Evolutionary conservation across 1,140 invertebrate species (phyloP).

Genomic region (Orius insidiosus): DNA sequence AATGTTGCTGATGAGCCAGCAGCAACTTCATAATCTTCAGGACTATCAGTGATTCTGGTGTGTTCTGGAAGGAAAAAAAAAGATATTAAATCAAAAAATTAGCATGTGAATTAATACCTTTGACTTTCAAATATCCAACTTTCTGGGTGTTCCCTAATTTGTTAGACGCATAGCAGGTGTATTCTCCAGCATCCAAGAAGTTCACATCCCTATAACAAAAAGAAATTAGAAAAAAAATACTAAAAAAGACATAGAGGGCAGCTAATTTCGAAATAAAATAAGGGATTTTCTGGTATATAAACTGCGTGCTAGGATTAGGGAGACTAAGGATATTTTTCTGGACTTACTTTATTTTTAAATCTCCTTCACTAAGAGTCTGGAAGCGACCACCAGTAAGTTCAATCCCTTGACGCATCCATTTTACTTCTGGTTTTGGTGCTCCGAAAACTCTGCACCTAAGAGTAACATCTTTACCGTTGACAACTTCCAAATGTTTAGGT

Average conservation of each 20-base stretch:
- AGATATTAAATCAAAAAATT: neutral
- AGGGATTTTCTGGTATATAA: too few relatives aligned
- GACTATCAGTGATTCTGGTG: constrained; percentile 67
- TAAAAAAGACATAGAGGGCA: too few relatives aligned
- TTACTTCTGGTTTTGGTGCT: constrained; percentile 84
- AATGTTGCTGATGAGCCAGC: constrained; percentile 81
- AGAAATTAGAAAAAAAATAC: too few relatives aligned
- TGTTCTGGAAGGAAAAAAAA: constrained; percentile 35
- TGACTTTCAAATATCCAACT: constrained; percentile 60
- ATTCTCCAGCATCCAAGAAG: constrained; percentile 71
- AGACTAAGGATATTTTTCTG: too few relatives aligned
- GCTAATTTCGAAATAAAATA: too few relatives aligned
- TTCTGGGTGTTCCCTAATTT: constrained; percentile 71
- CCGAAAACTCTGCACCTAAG: constrained; percentile 88
- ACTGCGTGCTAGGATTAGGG: too few relatives aligned
- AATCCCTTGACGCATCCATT: constrained; percentile 70
- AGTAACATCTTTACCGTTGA: constrained; percentile 64
- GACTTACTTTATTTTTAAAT: constrained; percentile 53
- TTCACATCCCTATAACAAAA: constrained; percentile 44
- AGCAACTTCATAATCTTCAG: constrained; percentile 77
- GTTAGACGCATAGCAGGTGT: constrained; percentile 82
- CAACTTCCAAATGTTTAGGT: constrained; percentile 59
- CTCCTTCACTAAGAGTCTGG: constrained; percentile 51
- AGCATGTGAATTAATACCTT: constrained; percentile 33
- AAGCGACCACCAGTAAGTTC: constrained; percentile 74